A percentile compares a stretch with the other conserved stretches of the same genome.
Conservation (phyloP, 2,797 vertebrate genomes). For the Oryzias dopingdopingensis region DNA sequence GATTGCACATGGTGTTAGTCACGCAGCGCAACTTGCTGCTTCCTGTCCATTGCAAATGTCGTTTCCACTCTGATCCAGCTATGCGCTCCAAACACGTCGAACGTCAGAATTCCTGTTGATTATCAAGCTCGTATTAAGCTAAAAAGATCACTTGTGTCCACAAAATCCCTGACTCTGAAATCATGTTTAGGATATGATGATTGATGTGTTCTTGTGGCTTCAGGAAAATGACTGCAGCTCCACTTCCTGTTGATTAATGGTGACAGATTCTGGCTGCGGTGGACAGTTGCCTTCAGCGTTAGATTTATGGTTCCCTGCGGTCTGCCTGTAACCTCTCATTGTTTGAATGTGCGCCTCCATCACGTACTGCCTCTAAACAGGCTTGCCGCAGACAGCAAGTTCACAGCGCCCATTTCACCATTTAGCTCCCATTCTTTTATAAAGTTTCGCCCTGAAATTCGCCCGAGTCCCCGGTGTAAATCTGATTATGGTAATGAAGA, state of each 20-base stretch:
- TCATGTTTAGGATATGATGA: slow-evolving; percentile 13
- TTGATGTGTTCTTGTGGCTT: slow-evolving; percentile 24
- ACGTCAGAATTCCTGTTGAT: too few relatives aligned
- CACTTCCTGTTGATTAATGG: slow-evolving; percentile 69
- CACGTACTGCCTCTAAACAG: slow-evolving; percentile 52
- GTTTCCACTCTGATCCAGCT: too few relatives aligned
- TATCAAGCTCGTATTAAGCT: not conserved
- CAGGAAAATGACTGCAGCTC: slow-evolving; percentile 28
- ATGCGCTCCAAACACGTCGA: too few relatives aligned
- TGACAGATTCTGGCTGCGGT: slow-evolving; percentile 55
- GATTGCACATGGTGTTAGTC: too few relatives aligned
- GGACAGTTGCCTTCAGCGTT: slow-evolving; percentile 53
- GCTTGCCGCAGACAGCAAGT: slow-evolving; percentile 37
- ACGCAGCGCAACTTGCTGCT: too few relatives aligned
- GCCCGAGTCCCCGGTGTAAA: slow-evolving; percentile 57
- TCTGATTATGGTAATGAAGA: slow-evolving; percentile 78
- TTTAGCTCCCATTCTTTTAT: slow-evolving; percentile 51
- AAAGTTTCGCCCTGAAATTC: slow-evolving; percentile 51
- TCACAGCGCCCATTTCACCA: slow-evolving; percentile 50
- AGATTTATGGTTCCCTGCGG: slow-evolving; percentile 66
- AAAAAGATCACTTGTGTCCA: not conserved
- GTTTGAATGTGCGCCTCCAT: slow-evolving; percentile 46
- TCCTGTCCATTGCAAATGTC: too few relatives aligned
- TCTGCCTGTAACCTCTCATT: slow-evolving; percentile 61
- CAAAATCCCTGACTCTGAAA: slow-evolving; percentile 7